phyloP scores from a whole-genome alignment of 2,797 vertebrate genomes.

The Mormyrus hasselquistii region DNA sequence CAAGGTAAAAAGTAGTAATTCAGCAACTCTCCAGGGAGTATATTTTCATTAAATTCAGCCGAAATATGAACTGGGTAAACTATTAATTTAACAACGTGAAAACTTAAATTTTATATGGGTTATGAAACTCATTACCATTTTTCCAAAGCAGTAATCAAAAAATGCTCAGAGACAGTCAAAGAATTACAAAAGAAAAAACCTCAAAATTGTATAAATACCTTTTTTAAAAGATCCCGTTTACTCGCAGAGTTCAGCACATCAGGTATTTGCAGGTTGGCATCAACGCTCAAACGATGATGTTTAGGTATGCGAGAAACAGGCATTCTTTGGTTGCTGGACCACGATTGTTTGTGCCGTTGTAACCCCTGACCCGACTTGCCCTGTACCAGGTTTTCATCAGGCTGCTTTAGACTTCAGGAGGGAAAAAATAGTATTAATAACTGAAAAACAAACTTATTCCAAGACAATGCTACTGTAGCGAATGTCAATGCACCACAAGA shows the following conservation, averaged over 20 bases:
- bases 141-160: background rate
- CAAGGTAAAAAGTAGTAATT: background rate
- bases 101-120: background rate
- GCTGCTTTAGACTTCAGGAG: slow-evolving; percentile 64
- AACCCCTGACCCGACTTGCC: slow-evolving; percentile 60
- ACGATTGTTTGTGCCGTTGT: slow-evolving; percentile 74
- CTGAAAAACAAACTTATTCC: background rate
- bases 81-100: background rate
- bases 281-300: slow-evolving; percentile 86
- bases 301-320: slow-evolving; percentile 73
- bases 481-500: background rate
- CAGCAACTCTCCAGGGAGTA: background rate
- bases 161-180: background rate
- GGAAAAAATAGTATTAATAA: background rate
- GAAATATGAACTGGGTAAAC: background rate
- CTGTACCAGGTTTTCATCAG: slow-evolving; percentile 63
- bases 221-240: slow-evolving; percentile 88
- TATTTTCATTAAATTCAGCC: background rate
- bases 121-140: background rate
- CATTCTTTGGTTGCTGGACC: slow-evolving; percentile 69
- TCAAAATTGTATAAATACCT: slow-evolving; percentile 57
- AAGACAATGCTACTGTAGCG: background rate
- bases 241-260: slow-evolving; percentile 83
- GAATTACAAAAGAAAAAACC: background rate
- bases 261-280: slow-evolving; percentile 92